Conservation (phyloP, 2,888 invertebrate genomes). For the Escarpia spicata region DNA sequence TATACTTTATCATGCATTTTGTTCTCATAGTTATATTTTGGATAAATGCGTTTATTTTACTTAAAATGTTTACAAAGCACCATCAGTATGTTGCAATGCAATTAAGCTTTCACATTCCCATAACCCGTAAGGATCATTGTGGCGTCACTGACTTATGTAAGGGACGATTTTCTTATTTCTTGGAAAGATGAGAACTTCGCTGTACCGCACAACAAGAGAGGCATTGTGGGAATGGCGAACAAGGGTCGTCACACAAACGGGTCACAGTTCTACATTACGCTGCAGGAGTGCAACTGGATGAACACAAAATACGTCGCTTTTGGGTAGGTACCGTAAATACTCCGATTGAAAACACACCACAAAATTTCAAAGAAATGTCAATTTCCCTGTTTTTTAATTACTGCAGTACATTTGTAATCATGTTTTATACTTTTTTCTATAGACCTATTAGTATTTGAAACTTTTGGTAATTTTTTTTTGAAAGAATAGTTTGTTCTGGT, state of each 20-base stretch:
- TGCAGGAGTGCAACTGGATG: constrained; percentile 77
- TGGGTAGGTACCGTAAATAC: constrained; percentile 67
- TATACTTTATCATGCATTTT: too few relatives aligned
- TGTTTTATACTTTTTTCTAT: too few relatives aligned
- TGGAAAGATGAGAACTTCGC: constrained; percentile 75
- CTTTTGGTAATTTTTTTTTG: too few relatives aligned
- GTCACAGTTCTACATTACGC: constrained; percentile 77
- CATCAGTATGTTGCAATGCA: not conserved
- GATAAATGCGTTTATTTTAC: constrained; percentile 26
- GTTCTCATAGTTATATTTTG: not conserved
- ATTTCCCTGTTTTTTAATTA: too few relatives aligned
- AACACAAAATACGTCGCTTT: constrained; percentile 78
- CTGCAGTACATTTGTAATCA: too few relatives aligned
- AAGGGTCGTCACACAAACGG: constrained; percentile 76
- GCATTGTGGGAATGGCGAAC: constrained; percentile 79
- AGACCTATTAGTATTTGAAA: too few relatives aligned
- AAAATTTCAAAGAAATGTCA: too few relatives aligned
- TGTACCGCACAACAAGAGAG: constrained; percentile 74
- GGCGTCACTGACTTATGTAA: not conserved
- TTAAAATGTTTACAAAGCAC: not conserved
- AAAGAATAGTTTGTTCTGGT: too few relatives aligned
- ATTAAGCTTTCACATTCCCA: too few relatives aligned
- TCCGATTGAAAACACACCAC: too few relatives aligned
- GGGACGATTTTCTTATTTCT: constrained; percentile 20
- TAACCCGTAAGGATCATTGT: too few relatives aligned